phyloP scores from a whole-genome alignment of 2,888 invertebrate genomes.

The Platycheirus rosarum region DNA sequence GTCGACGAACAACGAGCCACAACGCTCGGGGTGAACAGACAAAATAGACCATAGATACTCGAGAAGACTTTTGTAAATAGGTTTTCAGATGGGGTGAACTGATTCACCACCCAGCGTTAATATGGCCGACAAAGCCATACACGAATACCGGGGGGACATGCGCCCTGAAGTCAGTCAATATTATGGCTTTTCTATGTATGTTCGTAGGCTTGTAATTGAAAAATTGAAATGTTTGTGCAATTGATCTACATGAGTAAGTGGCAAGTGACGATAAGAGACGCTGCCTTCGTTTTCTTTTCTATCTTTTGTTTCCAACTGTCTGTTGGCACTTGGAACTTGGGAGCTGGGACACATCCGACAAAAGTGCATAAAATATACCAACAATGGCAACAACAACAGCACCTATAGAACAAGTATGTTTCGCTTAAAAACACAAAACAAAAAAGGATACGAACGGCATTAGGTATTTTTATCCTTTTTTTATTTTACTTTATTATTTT shows the following conservation, averaged over 20 bases:
- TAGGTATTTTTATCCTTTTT: conserved; percentile 42
- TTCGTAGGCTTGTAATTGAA: conserved; percentile 76
- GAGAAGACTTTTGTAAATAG: conserved; percentile 73
- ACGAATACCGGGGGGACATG: conserved; percentile 74
- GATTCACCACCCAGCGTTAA: conserved; percentile 72
- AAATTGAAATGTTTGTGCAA: conserved; percentile 77
- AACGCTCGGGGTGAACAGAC: conserved; percentile 68
- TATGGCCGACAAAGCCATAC: conserved; percentile 74
- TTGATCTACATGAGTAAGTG: conserved; percentile 76
- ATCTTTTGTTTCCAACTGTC: conserved; percentile 56
- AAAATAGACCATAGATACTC: conserved; percentile 72
- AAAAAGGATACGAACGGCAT: conserved; percentile 38
- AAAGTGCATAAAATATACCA: conserved; percentile 36
- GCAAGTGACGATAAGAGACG: conserved; percentile 68
- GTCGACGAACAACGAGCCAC: conserved; percentile 67
- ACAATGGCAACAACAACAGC: conserved; percentile 10
- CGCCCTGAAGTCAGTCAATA: conserved; percentile 76
- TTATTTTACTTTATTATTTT: conserved; percentile 52
- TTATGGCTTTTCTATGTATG: conserved; percentile 75
- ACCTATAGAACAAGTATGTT: conserved; percentile 27
- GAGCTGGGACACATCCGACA: conserved; percentile 38
- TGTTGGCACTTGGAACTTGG: conserved; percentile 26
- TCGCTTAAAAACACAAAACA: conserved; percentile 26
- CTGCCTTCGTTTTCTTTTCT: conserved; percentile 45
- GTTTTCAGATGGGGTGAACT: conserved; percentile 72